A percentile compares a stretch with the other conserved stretches of the same genome.
phyloP scores from a whole-genome alignment of 1,140 invertebrate species.

The Ectropis grisescens region DNA sequence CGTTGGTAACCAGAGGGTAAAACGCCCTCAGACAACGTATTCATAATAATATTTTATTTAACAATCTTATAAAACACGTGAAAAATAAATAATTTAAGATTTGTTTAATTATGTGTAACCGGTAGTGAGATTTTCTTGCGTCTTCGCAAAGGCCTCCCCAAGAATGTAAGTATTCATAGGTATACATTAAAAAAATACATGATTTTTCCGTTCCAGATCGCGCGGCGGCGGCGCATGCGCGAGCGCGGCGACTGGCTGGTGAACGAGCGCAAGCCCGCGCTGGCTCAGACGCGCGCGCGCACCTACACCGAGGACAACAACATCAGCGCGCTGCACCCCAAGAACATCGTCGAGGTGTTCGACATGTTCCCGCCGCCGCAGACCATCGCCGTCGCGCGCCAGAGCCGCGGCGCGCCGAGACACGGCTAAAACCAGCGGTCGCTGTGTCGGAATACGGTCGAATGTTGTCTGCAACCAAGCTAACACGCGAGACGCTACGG shows the following conservation, averaged over 20 bases:
- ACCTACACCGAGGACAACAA: constrained; percentile 62
- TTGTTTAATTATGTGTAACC: no score
- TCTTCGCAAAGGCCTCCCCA: no score
- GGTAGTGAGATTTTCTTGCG: no score
- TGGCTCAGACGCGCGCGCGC: constrained; percentile 47
- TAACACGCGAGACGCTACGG: constrained; percentile 3
- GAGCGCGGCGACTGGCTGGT: constrained; percentile 43
- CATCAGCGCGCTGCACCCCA: constrained; percentile 62
- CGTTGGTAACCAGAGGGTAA: no score
- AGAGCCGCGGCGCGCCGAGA: constrained; percentile 15
- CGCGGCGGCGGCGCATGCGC: constrained; percentile 25
- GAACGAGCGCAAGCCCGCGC: constrained; percentile 31
- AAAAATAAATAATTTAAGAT: no score
- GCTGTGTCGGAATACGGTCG: constrained; percentile 1
- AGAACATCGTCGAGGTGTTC: constrained; percentile 66
- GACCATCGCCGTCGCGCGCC: constrained; percentile 27
- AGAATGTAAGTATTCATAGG: no score
- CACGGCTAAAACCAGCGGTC: constrained; percentile 16
- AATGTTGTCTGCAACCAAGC: no score
- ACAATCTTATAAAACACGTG: no score
- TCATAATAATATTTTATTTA: no score
- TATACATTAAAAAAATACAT: no score
- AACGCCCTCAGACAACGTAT: no score
- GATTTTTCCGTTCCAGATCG: no score
- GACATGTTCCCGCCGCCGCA: constrained; percentile 46